A percentile compares a stretch with the other conserved stretches of the same genome.
Conservation (phyloP, 1,140 invertebrate genomes). For the Drosophila quadrilineata region DNA sequence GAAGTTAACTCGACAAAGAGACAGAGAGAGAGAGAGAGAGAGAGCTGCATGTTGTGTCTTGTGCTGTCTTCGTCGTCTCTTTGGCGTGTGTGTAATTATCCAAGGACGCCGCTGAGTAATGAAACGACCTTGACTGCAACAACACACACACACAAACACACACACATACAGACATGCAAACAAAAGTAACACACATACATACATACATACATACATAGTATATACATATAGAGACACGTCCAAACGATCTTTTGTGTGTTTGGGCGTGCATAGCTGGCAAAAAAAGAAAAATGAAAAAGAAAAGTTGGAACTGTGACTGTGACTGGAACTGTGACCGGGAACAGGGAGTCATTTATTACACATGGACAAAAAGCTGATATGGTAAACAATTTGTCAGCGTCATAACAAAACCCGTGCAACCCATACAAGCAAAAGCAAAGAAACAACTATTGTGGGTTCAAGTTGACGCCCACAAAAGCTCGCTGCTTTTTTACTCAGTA, state of each 20-base stretch:
- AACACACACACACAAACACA: slow-evolving; percentile 39
- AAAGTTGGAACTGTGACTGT: not conserved
- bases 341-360: slow-evolving; percentile 65
- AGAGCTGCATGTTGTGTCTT: slow-evolving; percentile 11
- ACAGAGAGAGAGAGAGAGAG: too few species aligned
- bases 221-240: slow-evolving; percentile 29
- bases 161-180: slow-evolving; percentile 12
- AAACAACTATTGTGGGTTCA: not conserved
- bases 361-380: slow-evolving; percentile 70
- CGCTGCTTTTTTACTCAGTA: too few species aligned
- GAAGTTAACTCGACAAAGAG: too few species aligned
- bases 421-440: not conserved
- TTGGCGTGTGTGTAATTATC: slow-evolving; percentile 79
- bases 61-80: slow-evolving; percentile 40
- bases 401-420: slow-evolving; percentile 34
- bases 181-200: slow-evolving; percentile 34
- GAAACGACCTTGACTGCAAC: slow-evolving; percentile 78
- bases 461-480: slow-evolving; percentile 27
- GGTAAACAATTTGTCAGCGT: slow-evolving; percentile 77
- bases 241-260: slow-evolving; percentile 33
- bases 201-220: slow-evolving; percentile 16
- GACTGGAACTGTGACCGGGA: slow-evolving; percentile 1
- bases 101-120: slow-evolving; percentile 79
- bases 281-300: too few species aligned
- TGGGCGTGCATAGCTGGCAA: slow-evolving; percentile 63